Percentiles rank a stretch among this genome's conserved stretches.
Conservation (phyloP, 2,797 vertebrate species). For the Neopelma chrysocephalum region DNA sequence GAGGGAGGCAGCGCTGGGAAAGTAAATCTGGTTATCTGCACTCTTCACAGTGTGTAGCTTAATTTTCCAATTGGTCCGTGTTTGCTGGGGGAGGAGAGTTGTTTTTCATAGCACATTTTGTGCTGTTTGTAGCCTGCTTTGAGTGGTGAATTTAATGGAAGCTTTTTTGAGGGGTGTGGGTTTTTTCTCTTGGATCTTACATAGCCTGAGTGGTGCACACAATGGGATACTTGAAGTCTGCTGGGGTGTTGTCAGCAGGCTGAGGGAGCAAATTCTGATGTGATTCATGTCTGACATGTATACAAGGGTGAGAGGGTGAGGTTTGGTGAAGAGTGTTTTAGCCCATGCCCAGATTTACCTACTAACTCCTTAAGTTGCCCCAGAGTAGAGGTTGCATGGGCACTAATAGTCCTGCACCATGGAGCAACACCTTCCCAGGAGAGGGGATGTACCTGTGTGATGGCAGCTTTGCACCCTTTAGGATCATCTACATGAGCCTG, state of each 20-base stretch:
- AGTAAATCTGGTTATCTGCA: background rate
- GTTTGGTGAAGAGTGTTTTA: background rate
- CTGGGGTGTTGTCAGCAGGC: background rate
- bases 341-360: background rate
- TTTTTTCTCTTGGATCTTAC: background rate
- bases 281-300: background rate
- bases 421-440: background rate
- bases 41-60: background rate
- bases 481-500: background rate
- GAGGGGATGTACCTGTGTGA: background rate
- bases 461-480: background rate
- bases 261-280: background rate
- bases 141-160: background rate
- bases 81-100: background rate
- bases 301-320: background rate
- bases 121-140: background rate
- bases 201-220: background rate
- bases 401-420: background rate
- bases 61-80: fast-evolving
- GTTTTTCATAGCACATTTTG: background rate
- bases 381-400: background rate
- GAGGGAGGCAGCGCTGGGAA: background rate
- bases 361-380: background rate
- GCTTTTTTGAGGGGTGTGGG: fast-evolving
- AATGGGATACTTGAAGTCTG: background rate